Base-by-base conservation (phyloP, 2,113 vertebrate genomes). In the Mormoops blainvillei region DNA sequence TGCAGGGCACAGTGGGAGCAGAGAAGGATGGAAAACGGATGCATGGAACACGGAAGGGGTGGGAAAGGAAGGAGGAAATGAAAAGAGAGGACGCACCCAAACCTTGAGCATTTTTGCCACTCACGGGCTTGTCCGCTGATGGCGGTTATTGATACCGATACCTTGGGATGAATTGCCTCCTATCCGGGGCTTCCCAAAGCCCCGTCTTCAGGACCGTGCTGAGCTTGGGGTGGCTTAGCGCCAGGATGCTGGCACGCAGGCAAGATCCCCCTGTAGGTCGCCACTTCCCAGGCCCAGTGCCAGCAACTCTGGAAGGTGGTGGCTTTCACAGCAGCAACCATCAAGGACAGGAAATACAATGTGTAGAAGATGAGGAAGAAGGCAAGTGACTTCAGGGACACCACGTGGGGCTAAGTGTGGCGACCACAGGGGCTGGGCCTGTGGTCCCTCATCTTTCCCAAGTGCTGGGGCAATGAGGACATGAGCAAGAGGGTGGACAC, bases 221-320 rank as follows among this genome's bases (percentile, higher is more conserved):
- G 71, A 97, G 86, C 92, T 96, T 97, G 89, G 98, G 95, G 86
- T 76, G 98, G 10, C 96, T 94, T 41, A 80, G 14, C 18, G 97
- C 85, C 31, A 98, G 71, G 33, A 98, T 54, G 80, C 97, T 5
- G n/a, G 97, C 96, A 26, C 97, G 97, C n/a, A 98, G 24, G 3
- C 87, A 97, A 48, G 82, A 97, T 65, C 50, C 96, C 84, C 0
- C 38, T 33, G 0, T 24, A 97, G 61, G 33, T 38, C 48, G 92
- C 45, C 87, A 86, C 56, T 89, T 97, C 91, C 16, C 71, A 91
- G 67, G 86, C 56, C 97, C 97, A 89, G 74, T 74, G 91, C 73
- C 97, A 94, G 45, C 24, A 1, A 48, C 58, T 73, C 73, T n/a
- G 68, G 13, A 86, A 48, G 38, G 33, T 7, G 50, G 41, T 41